Conservation (phyloP, 2,888 invertebrate genomes). For the Incurvaria masculella region DNA sequence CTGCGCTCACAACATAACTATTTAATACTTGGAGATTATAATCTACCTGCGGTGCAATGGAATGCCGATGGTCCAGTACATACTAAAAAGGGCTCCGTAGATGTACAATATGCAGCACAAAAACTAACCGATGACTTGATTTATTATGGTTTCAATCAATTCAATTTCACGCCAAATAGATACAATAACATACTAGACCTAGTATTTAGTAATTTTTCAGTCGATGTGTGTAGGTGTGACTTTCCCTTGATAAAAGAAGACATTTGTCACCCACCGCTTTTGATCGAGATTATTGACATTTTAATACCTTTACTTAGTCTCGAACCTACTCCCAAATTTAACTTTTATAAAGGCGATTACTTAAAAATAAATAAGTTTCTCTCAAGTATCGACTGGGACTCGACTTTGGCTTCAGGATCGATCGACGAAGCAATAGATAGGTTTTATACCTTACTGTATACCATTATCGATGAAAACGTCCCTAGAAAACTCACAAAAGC, state of each 20-base stretch:
- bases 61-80: background rate
- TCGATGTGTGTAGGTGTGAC: background rate
- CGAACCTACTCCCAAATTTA: background rate
- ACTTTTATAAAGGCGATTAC: background rate
- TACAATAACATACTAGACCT: background rate
- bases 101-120: background rate
- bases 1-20: background rate
- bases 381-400: too few relatives aligned
- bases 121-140: background rate
- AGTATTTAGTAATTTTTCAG: background rate
- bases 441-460: background rate
- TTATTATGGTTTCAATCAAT: background rate
- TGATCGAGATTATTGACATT: background rate
- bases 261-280: background rate
- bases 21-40: slow-evolving; percentile 1
- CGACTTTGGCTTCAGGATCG: too few relatives aligned
- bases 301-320: background rate
- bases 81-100: background rate
- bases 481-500: background rate
- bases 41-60: background rate
- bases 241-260: background rate
- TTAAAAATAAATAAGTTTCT: background rate
- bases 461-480: background rate
- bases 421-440: background rate
- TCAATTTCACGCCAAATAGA: background rate